phyloP scores from a whole-genome alignment of 2,113 vertebrate genomes.

The Heterochromis multidens region DNA sequence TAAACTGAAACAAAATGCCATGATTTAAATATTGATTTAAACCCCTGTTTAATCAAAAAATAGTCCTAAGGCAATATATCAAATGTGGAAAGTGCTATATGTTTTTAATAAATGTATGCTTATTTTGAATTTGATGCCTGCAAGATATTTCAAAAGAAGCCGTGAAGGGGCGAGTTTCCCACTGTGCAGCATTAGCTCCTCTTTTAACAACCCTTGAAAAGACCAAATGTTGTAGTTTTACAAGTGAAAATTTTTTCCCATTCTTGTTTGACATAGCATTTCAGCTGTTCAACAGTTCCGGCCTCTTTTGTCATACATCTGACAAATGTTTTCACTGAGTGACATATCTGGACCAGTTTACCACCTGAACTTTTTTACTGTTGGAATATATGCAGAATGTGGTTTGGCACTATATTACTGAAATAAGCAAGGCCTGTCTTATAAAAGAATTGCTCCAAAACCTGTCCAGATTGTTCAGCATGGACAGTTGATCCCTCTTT shows the following conservation, averaged over 20 bases:
- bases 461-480: too few species aligned
- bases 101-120: too few species aligned
- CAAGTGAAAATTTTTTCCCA: background rate
- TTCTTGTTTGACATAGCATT: background rate
- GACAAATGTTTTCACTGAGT: background rate
- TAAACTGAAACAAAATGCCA: background rate
- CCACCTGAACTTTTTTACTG: too few species aligned
- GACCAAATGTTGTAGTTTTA: background rate
- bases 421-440: too few species aligned
- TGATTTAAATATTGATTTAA: background rate
- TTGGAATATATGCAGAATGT: too few species aligned
- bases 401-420: too few species aligned
- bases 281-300: background rate
- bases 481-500: too few species aligned
- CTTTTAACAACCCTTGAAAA: background rate
- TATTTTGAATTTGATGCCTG: too few species aligned
- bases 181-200: background rate
- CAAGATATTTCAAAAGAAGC: too few species aligned
- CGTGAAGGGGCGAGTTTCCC: background rate
- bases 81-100: too few species aligned
- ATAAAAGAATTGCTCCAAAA: too few species aligned
- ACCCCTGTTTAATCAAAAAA: background rate
- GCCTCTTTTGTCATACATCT: background rate
- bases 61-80: background rate
- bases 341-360: background rate